Evolutionary conservation across 2,888 invertebrate species (phyloP), one percentile per base, ranked within the genome.

Genomic region (Celastrina argiolus): DNA sequence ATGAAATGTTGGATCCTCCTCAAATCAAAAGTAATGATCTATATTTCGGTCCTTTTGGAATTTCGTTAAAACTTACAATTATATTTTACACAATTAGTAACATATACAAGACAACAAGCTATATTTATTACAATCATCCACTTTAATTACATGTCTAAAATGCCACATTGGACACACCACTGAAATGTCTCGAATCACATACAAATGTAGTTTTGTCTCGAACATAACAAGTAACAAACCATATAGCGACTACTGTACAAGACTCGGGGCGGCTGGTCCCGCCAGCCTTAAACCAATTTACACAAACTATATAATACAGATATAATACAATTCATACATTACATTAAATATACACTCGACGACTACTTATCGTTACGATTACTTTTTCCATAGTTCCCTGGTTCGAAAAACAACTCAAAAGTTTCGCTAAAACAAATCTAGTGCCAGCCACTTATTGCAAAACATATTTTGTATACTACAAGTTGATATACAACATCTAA

Each of bases 291-390:
- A 71, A 67, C 74, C 74, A 75, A 74, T 77, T 78, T 82, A 84
- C 80, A 85, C 81, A 79, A 82, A 75, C 81, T 86, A 87, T 85
- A 85, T 82, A 78, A 81, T 84, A 86, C 84, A 85, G 71, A 58
- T 73, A 81, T 78, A 74, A 76, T 82, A 83, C 79, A 84, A 71
- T 71, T 71, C 71, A 70, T 69, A 70, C 72, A 72, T 74, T 72
- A 70, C 72, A 73, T 74, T 72, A 72, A 72, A 71, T 69, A 73
- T 74, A 75, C 74, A 76, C 68, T 72, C 65, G 66, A 69, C 70
- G 69, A 70, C 69, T 61, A 68, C 69, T 70, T 70, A 72, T 66
- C 67, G 68, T 66, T 68, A 63, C 66, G 70, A 69, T 68, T 71
- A 69, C 61, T 69, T 69, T 67, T 61, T 42, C 68, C 71, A 61